phyloP scores from a whole-genome alignment of 2,797 vertebrate genomes.

The Holocentrus rufus region DNA sequence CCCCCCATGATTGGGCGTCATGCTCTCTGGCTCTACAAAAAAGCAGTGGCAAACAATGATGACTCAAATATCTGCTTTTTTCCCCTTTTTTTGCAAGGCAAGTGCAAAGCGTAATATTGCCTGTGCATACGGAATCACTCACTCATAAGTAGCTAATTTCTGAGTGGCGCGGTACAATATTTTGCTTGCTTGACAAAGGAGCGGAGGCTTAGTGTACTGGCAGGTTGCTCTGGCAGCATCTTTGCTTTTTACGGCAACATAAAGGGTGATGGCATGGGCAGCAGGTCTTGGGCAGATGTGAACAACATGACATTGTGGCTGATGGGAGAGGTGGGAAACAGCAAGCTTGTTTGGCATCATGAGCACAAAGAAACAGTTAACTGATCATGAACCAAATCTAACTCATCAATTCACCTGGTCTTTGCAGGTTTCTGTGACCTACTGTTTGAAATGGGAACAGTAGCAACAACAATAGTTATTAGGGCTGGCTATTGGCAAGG shows the following conservation, averaged over 20 bases:
- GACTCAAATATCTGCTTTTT: conserved; percentile 17
- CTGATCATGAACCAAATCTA: conserved; percentile 32
- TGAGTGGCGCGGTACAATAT: conserved; percentile 5
- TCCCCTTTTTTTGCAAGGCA: conserved; percentile 7
- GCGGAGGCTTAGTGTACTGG: background rate
- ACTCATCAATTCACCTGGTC: conserved; percentile 21
- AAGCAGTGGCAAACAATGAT: conserved; percentile 35
- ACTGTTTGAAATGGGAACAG: too few species aligned
- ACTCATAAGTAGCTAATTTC: conserved; percentile 20
- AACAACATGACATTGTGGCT: conserved; percentile 36
- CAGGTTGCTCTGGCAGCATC: background rate
- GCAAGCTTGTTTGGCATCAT: conserved; percentile 18
- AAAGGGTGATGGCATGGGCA: conserved; percentile 7
- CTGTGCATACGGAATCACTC: conserved; percentile 28
- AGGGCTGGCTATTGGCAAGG: too few species aligned
- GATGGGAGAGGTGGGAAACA: conserved; percentile 23
- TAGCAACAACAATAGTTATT: too few species aligned
- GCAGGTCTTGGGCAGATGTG: conserved; percentile 21
- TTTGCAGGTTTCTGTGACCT: background rate
- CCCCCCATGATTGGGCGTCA: conserved; percentile 34
- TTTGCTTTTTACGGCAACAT: conserved; percentile 19
- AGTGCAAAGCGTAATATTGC: conserved; percentile 29
- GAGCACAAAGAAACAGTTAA: conserved; percentile 26
- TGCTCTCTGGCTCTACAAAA: conserved; percentile 40
- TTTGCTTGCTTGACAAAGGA: conserved; percentile 5